Evolutionary conservation across 2,888 invertebrate genomes (phyloP).

Genomic region (Leptopterna dolabrata): DNA sequence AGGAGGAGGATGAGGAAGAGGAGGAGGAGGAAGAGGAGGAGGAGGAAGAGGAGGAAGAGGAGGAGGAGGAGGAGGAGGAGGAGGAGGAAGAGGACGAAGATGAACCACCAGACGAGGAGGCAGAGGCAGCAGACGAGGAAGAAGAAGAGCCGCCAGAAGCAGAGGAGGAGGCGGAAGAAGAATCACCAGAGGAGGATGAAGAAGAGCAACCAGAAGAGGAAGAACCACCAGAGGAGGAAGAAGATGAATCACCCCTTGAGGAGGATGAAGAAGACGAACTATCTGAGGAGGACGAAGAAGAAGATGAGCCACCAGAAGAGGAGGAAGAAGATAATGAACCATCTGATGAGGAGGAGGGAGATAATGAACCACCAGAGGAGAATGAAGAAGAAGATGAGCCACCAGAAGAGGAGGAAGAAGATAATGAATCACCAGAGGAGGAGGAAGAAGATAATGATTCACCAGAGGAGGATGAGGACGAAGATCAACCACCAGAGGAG

Average conservation of each 20-base stretch:
- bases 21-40: too few species aligned
- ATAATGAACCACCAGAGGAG: background rate
- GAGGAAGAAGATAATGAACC: background rate
- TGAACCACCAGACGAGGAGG: too few species aligned
- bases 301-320: background rate
- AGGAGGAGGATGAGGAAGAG: too few species aligned
- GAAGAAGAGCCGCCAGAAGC: background rate
- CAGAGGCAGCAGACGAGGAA: background rate
- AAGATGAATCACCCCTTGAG: background rate
- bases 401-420: background rate
- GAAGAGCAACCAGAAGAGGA: background rate
- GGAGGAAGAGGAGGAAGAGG: too few species aligned
- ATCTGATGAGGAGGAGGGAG: background rate
- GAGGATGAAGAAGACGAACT: background rate
- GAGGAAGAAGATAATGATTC: too few species aligned
- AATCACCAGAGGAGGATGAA: background rate
- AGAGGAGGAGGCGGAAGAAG: background rate
- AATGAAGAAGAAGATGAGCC: background rate
- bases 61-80: too few species aligned
- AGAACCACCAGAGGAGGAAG: background rate
- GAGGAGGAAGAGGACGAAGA: too few species aligned
- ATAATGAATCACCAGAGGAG: background rate
- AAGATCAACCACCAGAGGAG: background rate
- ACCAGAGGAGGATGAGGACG: too few species aligned
- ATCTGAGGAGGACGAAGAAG: background rate